phyloP scores from a whole-genome alignment of 2,113 vertebrate species.

The Tylochromis polylepis region DNA sequence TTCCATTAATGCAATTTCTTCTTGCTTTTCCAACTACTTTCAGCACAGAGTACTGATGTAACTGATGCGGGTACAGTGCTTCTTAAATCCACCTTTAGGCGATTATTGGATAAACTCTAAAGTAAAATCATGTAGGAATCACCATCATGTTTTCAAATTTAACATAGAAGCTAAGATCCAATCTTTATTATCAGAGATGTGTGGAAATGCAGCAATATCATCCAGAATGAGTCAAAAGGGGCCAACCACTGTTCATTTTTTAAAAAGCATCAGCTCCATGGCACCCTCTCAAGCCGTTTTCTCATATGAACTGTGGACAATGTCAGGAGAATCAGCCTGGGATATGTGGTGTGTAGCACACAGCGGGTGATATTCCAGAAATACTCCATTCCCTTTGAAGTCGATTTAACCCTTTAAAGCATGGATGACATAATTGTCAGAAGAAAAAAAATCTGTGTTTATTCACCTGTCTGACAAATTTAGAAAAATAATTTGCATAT shows the following conservation, averaged over 20 bases:
- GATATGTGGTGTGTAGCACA: not conserved
- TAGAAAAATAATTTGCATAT: rapidly evolving
- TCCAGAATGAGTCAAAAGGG: not conserved
- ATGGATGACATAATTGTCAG: not conserved
- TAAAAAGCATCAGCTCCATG: not conserved
- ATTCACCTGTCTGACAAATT: not conserved
- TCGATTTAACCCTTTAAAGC: not conserved
- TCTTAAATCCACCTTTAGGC: not conserved
- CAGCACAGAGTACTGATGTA: not conserved
- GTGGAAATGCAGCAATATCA: not conserved
- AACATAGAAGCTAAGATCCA: not conserved
- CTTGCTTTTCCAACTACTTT: not conserved
- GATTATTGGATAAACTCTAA: not conserved
- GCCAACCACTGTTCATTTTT: not conserved
- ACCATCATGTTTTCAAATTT: not conserved
- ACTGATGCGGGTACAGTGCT: not conserved
- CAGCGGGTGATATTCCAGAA: rapidly evolving
- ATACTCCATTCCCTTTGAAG: not conserved
- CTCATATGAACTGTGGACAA: rapidly evolving
- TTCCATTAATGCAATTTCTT: not conserved
- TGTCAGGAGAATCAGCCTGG: rapidly evolving
- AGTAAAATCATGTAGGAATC: not conserved
- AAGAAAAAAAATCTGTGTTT: not conserved
- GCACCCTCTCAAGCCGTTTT: not conserved
- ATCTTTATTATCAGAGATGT: not conserved